These are phyloP conservation scores for Drosophila bipectinata DNA, from an alignment of 1,140 invertebrate species.

Conservation along the genomic window DNA sequence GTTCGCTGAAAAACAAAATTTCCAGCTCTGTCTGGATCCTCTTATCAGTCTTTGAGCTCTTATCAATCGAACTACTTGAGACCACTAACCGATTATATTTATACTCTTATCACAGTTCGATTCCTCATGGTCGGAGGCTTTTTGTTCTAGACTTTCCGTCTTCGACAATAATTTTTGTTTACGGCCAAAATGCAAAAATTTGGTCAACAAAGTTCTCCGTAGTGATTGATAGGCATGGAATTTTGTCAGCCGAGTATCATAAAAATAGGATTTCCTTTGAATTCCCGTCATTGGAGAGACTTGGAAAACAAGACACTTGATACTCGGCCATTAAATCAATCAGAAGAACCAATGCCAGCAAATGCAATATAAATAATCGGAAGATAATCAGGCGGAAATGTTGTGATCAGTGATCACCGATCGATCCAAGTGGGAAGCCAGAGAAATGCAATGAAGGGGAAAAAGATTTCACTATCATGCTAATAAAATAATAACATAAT, in stretches of 20 bases:
- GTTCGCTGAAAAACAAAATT: conserved; percentile 23
- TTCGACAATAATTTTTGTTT: conserved; percentile 36
- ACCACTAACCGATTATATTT: conserved; percentile 36
- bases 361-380: conserved; percentile 14
- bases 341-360: conserved; percentile 11
- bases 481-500: not conserved
- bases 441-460: conserved; percentile 1
- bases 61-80: conserved; percentile 34
- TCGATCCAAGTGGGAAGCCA: conserved; percentile 20
- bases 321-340: conserved; percentile 10
- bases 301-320: conserved; percentile 39
- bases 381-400: conserved; percentile 40
- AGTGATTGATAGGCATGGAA: conserved; percentile 25
- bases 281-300: conserved; percentile 13
- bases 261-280: conserved; percentile 28
- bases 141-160: conserved; percentile 34
- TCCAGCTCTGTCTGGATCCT: conserved; percentile 1
- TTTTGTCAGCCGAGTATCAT: not conserved
- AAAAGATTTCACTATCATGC: not conserved
- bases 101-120: conserved; percentile 20
- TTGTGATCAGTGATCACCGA: conserved; percentile 45
- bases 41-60: conserved; percentile 17
- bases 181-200: conserved; percentile 23
- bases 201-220: conserved; percentile 41
- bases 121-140: conserved; percentile 21